phyloP scores from a whole-genome alignment of 2,888 invertebrate species.

The Uloborus plumipes region DNA sequence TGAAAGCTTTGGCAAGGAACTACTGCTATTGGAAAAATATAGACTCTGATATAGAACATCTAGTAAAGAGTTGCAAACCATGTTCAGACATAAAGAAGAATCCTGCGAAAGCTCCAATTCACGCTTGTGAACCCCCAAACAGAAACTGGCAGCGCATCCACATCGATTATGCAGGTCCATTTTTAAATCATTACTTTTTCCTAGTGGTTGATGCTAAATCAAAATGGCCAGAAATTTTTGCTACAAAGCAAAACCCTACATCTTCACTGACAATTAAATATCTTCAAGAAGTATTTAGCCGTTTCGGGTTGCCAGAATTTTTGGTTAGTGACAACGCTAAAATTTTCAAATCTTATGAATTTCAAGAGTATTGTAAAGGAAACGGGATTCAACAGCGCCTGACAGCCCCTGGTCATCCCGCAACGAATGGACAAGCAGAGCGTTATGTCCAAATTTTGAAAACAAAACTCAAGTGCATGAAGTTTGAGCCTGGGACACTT shows the following conservation, averaged over 20 bases:
- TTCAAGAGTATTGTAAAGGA: no score
- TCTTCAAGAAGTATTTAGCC: conserved; percentile 3
- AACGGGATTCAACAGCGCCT: no score
- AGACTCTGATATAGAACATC: neutral
- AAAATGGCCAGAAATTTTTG: neutral
- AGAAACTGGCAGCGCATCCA: neutral
- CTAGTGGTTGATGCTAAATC: neutral
- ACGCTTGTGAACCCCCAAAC: no score
- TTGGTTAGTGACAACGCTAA: neutral
- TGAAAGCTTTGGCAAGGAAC: neutral
- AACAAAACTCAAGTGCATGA: no score
- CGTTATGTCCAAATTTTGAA: no score
- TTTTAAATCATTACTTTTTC: neutral
- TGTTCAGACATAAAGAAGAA: conserved; percentile 9
- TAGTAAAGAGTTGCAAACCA: neutral
- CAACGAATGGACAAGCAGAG: no score
- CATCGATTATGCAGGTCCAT: conserved; percentile 5
- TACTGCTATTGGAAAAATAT: conserved; percentile 6
- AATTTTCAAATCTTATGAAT: no score
- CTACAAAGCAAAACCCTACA: neutral
- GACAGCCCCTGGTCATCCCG: no score
- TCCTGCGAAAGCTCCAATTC: no score
- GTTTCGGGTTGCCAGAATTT: neutral
- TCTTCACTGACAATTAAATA: neutral
- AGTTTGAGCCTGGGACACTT: no score